Evolutionary conservation across 2,113 vertebrate species (phyloP), one percentile per base, ranked within the genome.

Genomic region (Phylloscopus whistleri): DNA sequence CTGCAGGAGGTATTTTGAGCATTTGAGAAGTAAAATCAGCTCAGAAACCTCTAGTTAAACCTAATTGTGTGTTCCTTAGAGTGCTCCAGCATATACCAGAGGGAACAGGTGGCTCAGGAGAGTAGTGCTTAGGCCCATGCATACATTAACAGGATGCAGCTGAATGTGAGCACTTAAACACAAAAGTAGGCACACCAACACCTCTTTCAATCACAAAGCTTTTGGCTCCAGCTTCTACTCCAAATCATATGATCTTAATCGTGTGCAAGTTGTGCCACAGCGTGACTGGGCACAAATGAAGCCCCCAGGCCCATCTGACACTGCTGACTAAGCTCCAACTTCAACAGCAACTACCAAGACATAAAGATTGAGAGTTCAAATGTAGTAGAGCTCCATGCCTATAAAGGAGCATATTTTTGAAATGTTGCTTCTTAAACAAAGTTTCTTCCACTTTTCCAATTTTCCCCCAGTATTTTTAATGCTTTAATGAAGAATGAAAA

Each of bases 101-200:
- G 44, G 31, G 30, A 72, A 80, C 16, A 31, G 24, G 18, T 6
- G 7, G 24, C 28, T 39, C 14, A 20, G 62, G 24, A 48, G 10
- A 49, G 58, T 1, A 51, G 33, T 16, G 31, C 41, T 43, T 28
- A 19, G 58, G 30, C 20, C 51, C 11, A 12, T 2, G 6, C 31
- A 22, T 7, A 14, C 2, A 9, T 28, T n/a, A 70, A 8, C 5
- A 35, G 27, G 26, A 43, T 0, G 1, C 1, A 62, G 60, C 1
- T 70, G 72, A 70, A 60, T 5, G 35, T 3, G 13, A 91, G 33
- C 15, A 10, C 69, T 49, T 11, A 3, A 19, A 52, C 19, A 66
- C 26, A 26, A 7, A 51, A 43, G 37, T 0, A 89, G 31, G 37
- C 31, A 53, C 43, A 72, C 13, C 68, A 39, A 24, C 1, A 56